phyloP scores from a whole-genome alignment of 2,797 vertebrate genomes.

The Arctocebus calabarensis region DNA sequence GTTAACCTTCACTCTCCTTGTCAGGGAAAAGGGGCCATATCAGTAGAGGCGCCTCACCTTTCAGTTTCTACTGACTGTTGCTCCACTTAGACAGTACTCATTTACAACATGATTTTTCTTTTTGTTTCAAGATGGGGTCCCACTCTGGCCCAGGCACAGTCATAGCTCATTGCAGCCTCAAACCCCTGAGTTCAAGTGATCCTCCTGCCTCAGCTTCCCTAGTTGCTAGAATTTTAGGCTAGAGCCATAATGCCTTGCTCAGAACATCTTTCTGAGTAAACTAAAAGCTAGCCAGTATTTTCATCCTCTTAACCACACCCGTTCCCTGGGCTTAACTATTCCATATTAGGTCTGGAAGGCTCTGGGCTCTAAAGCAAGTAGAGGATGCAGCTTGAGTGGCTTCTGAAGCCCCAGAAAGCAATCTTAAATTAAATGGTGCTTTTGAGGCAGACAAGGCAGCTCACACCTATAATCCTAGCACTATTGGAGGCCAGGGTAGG shows the following conservation, averaged over 20 bases:
- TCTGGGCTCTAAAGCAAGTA: neutral
- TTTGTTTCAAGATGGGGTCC: neutral
- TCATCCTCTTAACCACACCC: neutral
- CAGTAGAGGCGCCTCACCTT: neutral
- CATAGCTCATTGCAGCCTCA: neutral
- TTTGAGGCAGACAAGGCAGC: neutral
- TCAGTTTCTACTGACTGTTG: neutral
- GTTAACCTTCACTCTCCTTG: neutral
- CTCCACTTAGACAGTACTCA: neutral
- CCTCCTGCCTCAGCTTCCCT: neutral
- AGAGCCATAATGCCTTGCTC: neutral
- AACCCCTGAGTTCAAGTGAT: neutral
- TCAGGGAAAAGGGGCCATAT: neutral
- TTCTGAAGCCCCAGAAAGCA: slow-evolving; percentile 22
- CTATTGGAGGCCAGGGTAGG: too few species aligned
- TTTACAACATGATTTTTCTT: neutral
- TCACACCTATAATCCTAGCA: too few species aligned
- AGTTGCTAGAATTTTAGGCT: neutral
- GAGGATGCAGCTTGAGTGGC: neutral
- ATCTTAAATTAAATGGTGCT: neutral
- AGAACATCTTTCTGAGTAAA: neutral
- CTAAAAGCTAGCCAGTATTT: neutral
- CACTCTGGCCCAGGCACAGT: neutral
- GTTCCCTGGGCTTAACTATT: neutral
- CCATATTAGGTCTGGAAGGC: neutral